Evolutionary conservation across 2,888 invertebrate species (phyloP), one percentile per base, ranked within the genome.

Genomic region (Oegoconia quadripuncta): DNA sequence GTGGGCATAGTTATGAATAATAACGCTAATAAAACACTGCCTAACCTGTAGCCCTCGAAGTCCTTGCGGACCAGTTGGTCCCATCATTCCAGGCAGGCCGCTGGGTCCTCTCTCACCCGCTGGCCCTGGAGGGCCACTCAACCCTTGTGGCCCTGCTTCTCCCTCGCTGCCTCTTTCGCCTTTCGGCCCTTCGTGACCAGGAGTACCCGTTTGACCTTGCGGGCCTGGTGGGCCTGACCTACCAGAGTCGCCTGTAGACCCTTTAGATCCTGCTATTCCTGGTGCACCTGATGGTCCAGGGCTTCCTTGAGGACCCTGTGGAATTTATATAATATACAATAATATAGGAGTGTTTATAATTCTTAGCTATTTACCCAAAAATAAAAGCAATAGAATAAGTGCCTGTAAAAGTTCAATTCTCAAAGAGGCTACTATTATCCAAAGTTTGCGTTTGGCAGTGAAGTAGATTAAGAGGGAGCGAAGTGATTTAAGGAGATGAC

Each of bases 111-210:
- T 86, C 41, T 93, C 92, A 5, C 95, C 95, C 39, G 89, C 65
- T 0, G 90, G 79, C 9, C 94, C 95, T 34, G 91, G 89, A 0
- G 92, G 90, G 11, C 95, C 95, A 44, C 86, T 74, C n/a, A 89
- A 89, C 6, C 95, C 95, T 32, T 90, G 80, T 0, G 90, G 89
- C 9, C 97, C 96, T 29, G 90, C 59, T 34, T 91, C 89, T 3
- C 95, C 92, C 59, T 91, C 91, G 18, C 89, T 88, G 9, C 94
- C 93, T 30, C 90, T 83, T 60, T 94, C 94, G 8, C 95, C 96
- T 73, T 94, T 95, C 14, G 87, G 76, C 29, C 95, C 95, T 60
- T 94, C 93, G 3, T 83, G 64, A 20, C 95, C 96, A 9, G 90
- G 90, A 2, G 90, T 78, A 12, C 96, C 95, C 18, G 93, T 91